Evolutionary conservation across 2,797 vertebrate genomes (phyloP).

Genomic region (Melanotaenia trifasciata): DNA sequence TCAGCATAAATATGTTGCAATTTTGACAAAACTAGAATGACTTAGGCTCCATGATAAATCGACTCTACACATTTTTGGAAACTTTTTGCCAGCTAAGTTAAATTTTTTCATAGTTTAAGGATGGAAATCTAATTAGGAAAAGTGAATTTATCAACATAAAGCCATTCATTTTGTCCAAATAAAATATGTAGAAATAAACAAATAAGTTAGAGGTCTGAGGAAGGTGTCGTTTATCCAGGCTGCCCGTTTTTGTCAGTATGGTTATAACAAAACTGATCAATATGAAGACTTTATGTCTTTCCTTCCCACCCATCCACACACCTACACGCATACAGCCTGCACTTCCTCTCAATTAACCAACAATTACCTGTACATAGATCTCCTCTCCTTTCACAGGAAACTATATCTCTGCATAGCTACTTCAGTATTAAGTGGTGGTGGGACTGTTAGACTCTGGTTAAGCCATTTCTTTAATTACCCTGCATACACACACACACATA

Average conservation of each 20-base stretch:
- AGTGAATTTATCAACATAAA: not conserved
- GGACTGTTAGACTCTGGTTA: conserved; percentile 68
- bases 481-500: conserved; percentile 2
- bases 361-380: conserved; percentile 57
- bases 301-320: conserved; percentile 6
- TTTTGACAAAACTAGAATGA: conserved; percentile 27
- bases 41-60: conserved; percentile 25
- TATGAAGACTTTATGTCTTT: conserved; percentile 17
- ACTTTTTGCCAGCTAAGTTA: conserved; percentile 1
- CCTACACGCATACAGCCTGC: conserved; percentile 10
- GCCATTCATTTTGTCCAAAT: conserved; percentile 13
- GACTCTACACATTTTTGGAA: conserved; percentile 14
- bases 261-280: conserved; percentile 45
- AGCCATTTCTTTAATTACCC: conserved; percentile 93
- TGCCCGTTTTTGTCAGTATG: conserved; percentile 26
- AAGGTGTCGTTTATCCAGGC: conserved; percentile 14
- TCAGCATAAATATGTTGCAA: conserved; percentile 41
- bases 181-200: conserved; percentile 33
- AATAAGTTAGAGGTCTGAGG: conserved; percentile 40
- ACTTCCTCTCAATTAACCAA: conserved; percentile 58
- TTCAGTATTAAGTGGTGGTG: conserved; percentile 51
- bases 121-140: conserved; percentile 10
- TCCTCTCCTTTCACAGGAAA: conserved; percentile 44
- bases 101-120: conserved; percentile 11
- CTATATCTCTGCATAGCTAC: conserved; percentile 65